A percentile compares a stretch with the other conserved stretches of the same genome.
phyloP scores from a whole-genome alignment of 2,113 vertebrate species.

The Cathartes aura region DNA sequence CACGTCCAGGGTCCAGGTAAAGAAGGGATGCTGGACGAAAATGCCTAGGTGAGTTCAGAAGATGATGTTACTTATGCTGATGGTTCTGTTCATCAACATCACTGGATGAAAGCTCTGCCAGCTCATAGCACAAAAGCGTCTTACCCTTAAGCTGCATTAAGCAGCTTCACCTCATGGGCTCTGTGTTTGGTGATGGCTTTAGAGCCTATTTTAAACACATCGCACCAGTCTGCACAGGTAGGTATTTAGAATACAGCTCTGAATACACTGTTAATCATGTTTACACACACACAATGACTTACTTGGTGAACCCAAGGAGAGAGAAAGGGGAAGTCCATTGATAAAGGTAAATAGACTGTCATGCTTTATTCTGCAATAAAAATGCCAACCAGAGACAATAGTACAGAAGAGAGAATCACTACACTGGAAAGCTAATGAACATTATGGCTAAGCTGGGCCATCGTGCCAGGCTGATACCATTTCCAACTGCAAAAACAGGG shows the following conservation, averaged over 20 bases:
- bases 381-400: not conserved
- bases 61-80: not conserved
- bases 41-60: not conserved
- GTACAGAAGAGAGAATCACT: not conserved
- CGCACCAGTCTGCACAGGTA: not conserved
- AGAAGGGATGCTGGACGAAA: not conserved
- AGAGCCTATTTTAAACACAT: slow-evolving; percentile 7
- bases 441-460: not conserved
- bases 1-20: not conserved
- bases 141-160: not conserved
- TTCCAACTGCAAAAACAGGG: not conserved
- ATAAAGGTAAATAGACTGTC: not conserved
- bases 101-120: not conserved
- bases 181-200: not conserved
- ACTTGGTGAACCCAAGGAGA: not conserved
- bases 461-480: fast-evolving
- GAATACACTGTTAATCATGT: not conserved
- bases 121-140: not conserved
- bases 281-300: not conserved
- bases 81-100: not conserved
- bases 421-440: not conserved
- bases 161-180: not conserved
- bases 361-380: not conserved
- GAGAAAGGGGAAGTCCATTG: not conserved
- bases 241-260: not conserved